These are phyloP conservation scores for Nycteola revayana DNA, from an alignment of 2,888 invertebrate genomes.

Conservation along the genomic window DNA sequence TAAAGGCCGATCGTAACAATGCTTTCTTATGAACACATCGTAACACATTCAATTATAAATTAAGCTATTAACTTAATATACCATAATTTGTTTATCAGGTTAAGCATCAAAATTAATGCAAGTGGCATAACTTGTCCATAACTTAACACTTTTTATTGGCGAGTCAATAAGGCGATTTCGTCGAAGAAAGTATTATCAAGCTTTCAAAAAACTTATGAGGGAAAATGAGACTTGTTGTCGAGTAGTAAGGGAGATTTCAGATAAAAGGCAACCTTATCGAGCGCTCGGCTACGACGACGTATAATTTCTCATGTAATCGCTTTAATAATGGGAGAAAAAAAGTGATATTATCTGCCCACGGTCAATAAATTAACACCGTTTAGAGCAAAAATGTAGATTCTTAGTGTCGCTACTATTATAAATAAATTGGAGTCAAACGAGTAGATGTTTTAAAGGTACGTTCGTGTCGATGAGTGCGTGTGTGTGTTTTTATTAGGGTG, in stretches of 20 bases:
- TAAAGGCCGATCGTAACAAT: slow-evolving; percentile 68
- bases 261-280: slow-evolving; percentile 38
- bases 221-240: slow-evolving; percentile 39
- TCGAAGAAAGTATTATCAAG: slow-evolving; percentile 68
- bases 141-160: slow-evolving; percentile 81
- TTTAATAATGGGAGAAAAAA: slow-evolving; percentile 80
- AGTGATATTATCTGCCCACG: slow-evolving; percentile 82
- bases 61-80: slow-evolving; percentile 81
- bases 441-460: slow-evolving; percentile 57
- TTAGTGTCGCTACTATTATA: slow-evolving; percentile 81
- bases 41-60: slow-evolving; percentile 80
- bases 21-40: slow-evolving; percentile 69
- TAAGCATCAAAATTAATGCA: slow-evolving; percentile 82
- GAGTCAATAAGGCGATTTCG: slow-evolving; percentile 76
- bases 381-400: slow-evolving; percentile 81
- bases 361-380: slow-evolving; percentile 82
- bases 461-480: slow-evolving; percentile 60
- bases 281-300: slow-evolving; percentile 68
- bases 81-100: slow-evolving; percentile 81
- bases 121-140: slow-evolving; percentile 80
- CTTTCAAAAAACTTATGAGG: slow-evolving; percentile 24
- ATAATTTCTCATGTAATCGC: slow-evolving; percentile 82
- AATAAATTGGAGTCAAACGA: slow-evolving; percentile 67
- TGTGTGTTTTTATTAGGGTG: slow-evolving; percentile 79
- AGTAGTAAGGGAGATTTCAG: slow-evolving; percentile 39